Evolutionary conservation across 2,888 invertebrate genomes (phyloP).

Genomic region (Xestia c-nigrum): DNA sequence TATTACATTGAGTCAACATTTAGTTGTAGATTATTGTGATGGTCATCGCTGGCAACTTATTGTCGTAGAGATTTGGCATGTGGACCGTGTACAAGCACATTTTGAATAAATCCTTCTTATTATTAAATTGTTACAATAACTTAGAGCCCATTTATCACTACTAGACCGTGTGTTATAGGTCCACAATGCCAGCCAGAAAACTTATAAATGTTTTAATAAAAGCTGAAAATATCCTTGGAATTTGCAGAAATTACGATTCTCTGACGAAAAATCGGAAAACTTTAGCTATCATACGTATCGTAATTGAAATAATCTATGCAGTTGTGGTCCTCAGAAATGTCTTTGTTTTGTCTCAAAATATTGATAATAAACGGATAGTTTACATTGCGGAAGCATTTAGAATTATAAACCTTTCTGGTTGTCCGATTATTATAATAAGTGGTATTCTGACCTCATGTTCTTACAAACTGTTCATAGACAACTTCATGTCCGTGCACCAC

Average conservation of each 20-base stretch:
- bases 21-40: not conserved
- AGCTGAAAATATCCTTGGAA: slow-evolving; percentile 21
- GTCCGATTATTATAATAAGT: slow-evolving; percentile 2
- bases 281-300: slow-evolving; percentile 2
- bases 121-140: not conserved
- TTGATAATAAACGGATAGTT: rapidly evolving
- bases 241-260: slow-evolving; percentile 31
- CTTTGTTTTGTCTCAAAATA: rapidly evolving
- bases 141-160: not conserved
- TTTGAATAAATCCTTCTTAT: not conserved
- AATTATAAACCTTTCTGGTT: not conserved
- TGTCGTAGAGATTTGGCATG: not conserved
- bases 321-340: not conserved
- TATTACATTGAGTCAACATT: not conserved
- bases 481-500: slow-evolving; percentile 17
- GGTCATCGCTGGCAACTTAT: not conserved
- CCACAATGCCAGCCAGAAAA: slow-evolving; percentile 10
- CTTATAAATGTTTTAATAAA: slow-evolving; percentile 19
- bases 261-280: slow-evolving; percentile 14
- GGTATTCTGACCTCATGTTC: not conserved
- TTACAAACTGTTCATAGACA: slow-evolving; percentile 4
- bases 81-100: not conserved
- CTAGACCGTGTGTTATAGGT: not conserved
- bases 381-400: slow-evolving; percentile 1
- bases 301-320: slow-evolving; percentile 7